Evolutionary conservation across 1,140 invertebrate species (phyloP).

Genomic region (Ceratina australensis): DNA sequence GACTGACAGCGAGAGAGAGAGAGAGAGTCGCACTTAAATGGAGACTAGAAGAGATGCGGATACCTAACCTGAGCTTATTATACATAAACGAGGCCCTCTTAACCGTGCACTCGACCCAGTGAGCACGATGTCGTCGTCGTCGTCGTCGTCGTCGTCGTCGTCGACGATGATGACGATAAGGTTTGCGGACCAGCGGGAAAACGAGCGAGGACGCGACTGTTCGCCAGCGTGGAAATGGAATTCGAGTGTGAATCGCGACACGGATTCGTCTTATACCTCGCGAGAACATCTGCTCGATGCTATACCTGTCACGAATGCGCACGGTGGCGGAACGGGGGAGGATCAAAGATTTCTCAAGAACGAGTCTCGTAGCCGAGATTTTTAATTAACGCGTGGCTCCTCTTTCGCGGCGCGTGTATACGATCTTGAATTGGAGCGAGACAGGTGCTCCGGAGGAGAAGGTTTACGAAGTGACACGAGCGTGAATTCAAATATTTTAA

Average conservation of each 20-base stretch:
- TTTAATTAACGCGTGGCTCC: slow-evolving; percentile 9
- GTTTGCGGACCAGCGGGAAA: slow-evolving; percentile 1
- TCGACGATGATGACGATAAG: slow-evolving; percentile 28
- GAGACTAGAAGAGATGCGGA: slow-evolving; percentile 43
- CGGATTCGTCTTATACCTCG: neutral
- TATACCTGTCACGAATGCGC: neutral
- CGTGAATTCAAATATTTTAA: neutral
- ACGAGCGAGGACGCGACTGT: neutral
- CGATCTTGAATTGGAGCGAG: neutral
- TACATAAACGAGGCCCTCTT: slow-evolving; percentile 57
- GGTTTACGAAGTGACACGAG: neutral
- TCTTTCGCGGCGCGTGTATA: neutral
- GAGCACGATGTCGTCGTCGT: slow-evolving; percentile 39
- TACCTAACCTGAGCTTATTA: slow-evolving; percentile 56
- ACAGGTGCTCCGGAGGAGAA: neutral
- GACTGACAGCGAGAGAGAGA: neutral
- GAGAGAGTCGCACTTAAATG: slow-evolving; percentile 40
- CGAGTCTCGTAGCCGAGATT: neutral
- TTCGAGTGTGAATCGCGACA: neutral
- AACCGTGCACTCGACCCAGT: slow-evolving; percentile 61
- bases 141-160: neutral
- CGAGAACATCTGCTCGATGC: neutral
- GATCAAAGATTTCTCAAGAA: slow-evolving; percentile 1
- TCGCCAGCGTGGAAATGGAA: slow-evolving; percentile 12
- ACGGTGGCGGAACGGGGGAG: neutral